These are phyloP conservation scores for Drosophila sp. DNA, from an alignment of 1,140 invertebrate species.

Conservation along the genomic window DNA sequence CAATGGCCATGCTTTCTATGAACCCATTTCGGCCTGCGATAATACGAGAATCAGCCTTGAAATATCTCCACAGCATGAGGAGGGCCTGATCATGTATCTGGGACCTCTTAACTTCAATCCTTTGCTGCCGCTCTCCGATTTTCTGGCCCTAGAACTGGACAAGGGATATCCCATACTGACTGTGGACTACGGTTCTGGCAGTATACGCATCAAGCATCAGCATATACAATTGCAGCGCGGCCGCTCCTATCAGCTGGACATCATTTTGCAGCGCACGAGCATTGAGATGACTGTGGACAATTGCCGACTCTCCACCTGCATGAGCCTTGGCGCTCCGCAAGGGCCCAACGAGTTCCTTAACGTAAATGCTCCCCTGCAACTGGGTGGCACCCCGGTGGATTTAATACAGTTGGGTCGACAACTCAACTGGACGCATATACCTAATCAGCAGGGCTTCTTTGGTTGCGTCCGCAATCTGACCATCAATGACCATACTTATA, in stretches of 20 bases:
- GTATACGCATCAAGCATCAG: slow-evolving; percentile 88
- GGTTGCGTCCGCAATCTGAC: slow-evolving; percentile 95
- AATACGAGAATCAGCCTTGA: slow-evolving; percentile 91
- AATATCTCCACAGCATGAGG: slow-evolving; percentile 88
- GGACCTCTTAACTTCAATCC: slow-evolving; percentile 90
- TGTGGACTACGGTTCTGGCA: slow-evolving; percentile 95
- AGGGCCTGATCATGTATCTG: slow-evolving; percentile 95
- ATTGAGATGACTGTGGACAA: slow-evolving; percentile 91
- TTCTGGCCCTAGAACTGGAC: slow-evolving; percentile 94
- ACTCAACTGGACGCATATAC: slow-evolving; percentile 87
- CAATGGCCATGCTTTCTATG: slow-evolving; percentile 94
- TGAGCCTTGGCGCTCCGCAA: slow-evolving; percentile 87
- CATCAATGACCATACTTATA: slow-evolving; percentile 90
- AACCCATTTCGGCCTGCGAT: slow-evolving; percentile 90
- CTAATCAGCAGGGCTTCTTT: slow-evolving; percentile 87
- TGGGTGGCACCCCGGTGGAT: slow-evolving; percentile 91
- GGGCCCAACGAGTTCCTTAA: slow-evolving; percentile 91
- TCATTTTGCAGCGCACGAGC: slow-evolving; percentile 88
- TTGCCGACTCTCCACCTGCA: slow-evolving; percentile 88
- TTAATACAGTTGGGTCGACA: slow-evolving; percentile 85
- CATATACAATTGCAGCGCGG: slow-evolving; percentile 90
- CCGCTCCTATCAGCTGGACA: slow-evolving; percentile 91
- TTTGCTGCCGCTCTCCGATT: slow-evolving; percentile 89
- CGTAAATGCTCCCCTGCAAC: slow-evolving; percentile 93
- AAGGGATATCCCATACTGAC: slow-evolving; percentile 92